Evolutionary conservation across 2,113 vertebrate species (phyloP).

Genomic region (Bos taurus): ARS-UCD2.0 NC_037335.1:40200001-40200500

Average conservation of each 20-base stretch:
- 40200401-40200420: background rate
- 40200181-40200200: background rate
- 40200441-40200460: background rate
- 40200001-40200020: background rate
- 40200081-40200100: background rate
- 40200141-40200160: background rate
- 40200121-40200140: background rate
- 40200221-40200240: background rate
- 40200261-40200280: background rate
- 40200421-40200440: background rate
- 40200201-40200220: background rate
- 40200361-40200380: background rate
- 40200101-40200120: background rate
- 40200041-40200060: background rate
- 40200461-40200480: background rate
- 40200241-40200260: rapidly evolving
- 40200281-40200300: background rate
- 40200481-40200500: conserved; percentile 17
- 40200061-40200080: background rate
- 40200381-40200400: background rate
- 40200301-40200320: background rate
- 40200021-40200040: conserved; percentile 19
- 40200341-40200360: background rate
- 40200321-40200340: background rate
- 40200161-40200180: background rate